Evolutionary conservation across 2,113 vertebrate species (phyloP).

Genomic region (Aspidoscelis tigris): DNA sequence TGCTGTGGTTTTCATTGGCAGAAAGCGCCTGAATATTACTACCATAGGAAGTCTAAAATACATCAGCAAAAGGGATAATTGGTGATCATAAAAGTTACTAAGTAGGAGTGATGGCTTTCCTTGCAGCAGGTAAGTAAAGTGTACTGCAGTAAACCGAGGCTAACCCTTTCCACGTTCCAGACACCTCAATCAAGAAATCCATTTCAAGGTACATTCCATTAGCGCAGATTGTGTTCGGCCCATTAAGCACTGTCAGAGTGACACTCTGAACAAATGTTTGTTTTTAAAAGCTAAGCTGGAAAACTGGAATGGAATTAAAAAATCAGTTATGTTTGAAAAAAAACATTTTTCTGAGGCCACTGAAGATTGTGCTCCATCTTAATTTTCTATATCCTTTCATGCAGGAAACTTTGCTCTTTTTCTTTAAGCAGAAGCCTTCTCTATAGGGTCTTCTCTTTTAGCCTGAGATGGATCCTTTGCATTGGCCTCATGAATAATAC

Average conservation of each 20-base stretch:
- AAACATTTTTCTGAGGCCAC: slow-evolving; percentile 14
- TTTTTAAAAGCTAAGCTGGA: slow-evolving; percentile 21
- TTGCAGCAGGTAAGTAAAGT: slow-evolving; percentile 14
- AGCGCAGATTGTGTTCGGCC: slow-evolving; percentile 25
- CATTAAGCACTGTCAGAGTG: slow-evolving; percentile 20
- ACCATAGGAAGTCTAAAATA: neutral
- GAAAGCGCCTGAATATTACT: neutral
- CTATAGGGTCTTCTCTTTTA: slow-evolving; percentile 15
- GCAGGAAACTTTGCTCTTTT: slow-evolving; percentile 24
- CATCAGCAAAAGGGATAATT: neutral
- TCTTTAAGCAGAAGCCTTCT: slow-evolving; percentile 4
- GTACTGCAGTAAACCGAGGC: neutral
- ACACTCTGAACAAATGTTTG: slow-evolving; percentile 28
- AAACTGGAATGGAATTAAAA: slow-evolving; percentile 23
- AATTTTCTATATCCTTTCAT: slow-evolving; percentile 35
- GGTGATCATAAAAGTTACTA: neutral
- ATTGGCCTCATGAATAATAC: slow-evolving; percentile 23
- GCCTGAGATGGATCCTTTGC: slow-evolving; percentile 20
- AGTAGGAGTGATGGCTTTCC: neutral
- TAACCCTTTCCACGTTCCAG: slow-evolving; percentile 12
- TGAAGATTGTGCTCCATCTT: slow-evolving; percentile 16
- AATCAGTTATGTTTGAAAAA: slow-evolving; percentile 22
- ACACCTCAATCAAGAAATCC: slow-evolving; percentile 31
- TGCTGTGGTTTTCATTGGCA: neutral
- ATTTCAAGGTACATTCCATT: slow-evolving; percentile 38